Evolutionary conservation across 2,113 vertebrate species (phyloP).

Genomic region (Tretioscincus oriximinensis): DNA sequence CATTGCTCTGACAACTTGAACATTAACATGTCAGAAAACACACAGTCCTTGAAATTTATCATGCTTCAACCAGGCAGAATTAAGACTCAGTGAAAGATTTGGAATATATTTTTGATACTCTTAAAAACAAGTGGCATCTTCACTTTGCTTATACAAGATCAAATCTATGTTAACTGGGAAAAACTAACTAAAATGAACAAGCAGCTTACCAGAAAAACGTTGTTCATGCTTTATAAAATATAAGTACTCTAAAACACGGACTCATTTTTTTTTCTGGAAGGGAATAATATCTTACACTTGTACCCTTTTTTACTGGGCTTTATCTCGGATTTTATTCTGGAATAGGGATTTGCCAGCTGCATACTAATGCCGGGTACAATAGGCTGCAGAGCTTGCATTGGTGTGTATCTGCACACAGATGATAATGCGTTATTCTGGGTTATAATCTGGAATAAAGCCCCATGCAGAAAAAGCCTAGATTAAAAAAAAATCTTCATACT

Average conservation of each 20-base stretch:
- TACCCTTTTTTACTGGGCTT: too few relatives aligned
- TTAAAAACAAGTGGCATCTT: not conserved
- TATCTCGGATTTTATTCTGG: too few relatives aligned
- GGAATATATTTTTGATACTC: not conserved
- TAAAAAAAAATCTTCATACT: not conserved
- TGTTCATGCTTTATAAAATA: not conserved
- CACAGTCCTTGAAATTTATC: not conserved
- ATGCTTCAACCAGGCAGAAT: not conserved
- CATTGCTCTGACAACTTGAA: not conserved
- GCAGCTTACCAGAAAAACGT: not conserved
- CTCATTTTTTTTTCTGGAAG: not conserved
- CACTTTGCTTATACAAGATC: slow-evolving; percentile 1
- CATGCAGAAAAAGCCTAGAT: too few relatives aligned
- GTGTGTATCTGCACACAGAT: too few relatives aligned
- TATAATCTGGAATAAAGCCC: too few relatives aligned
- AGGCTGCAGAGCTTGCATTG: too few relatives aligned
- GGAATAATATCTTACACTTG: not conserved
- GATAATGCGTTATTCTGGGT: too few relatives aligned
- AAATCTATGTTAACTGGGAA: not conserved
- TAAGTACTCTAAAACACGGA: not conserved
- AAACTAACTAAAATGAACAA: not conserved
- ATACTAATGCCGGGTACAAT: too few relatives aligned
- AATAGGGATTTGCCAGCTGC: too few relatives aligned
- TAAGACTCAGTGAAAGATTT: not conserved
- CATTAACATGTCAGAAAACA: slow-evolving; percentile 1